A percentile compares a stretch with the other conserved stretches of the same genome.
Conservation (phyloP, 1,140 invertebrate species). For the Portunus trituberculatus region DNA sequence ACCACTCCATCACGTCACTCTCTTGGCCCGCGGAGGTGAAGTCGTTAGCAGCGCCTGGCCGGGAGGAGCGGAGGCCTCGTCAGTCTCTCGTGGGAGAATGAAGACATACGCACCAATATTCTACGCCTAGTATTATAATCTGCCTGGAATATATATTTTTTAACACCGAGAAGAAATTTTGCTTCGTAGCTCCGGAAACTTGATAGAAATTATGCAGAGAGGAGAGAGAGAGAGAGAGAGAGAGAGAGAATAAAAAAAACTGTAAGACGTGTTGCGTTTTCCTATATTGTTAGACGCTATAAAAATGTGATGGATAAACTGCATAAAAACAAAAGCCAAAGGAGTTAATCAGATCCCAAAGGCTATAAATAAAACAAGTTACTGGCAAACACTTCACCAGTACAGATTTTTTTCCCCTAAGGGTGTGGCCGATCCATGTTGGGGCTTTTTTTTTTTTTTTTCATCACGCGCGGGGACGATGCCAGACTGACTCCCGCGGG, state of each 20-base stretch:
- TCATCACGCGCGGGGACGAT: no score
- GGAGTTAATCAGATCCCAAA: neutral
- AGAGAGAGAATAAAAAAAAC: no score
- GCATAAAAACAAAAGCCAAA: neutral
- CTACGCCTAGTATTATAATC: neutral
- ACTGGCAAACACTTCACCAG: no score
- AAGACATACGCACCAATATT: neutral
- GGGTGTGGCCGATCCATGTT: no score
- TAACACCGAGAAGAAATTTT: neutral
- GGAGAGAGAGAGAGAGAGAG: neutral
- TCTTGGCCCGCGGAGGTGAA: neutral
- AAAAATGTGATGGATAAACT: neutral
- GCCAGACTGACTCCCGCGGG: no score
- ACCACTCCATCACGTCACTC: no score
- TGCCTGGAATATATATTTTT: neutral
- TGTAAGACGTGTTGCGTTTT: neutral
- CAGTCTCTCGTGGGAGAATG: neutral
- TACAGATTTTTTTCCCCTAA: no score
- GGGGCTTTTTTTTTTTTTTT: no score
- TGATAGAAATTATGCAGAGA: neutral
- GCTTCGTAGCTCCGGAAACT: neutral
- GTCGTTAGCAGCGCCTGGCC: neutral
- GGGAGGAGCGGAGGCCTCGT: neutral
- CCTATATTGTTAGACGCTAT: neutral
- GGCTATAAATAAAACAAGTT: neutral